A percentile compares a stretch with the other conserved stretches of the same genome.
Conservation (phyloP, 2,888 invertebrate species). For the Limenitis arthemis region DNA sequence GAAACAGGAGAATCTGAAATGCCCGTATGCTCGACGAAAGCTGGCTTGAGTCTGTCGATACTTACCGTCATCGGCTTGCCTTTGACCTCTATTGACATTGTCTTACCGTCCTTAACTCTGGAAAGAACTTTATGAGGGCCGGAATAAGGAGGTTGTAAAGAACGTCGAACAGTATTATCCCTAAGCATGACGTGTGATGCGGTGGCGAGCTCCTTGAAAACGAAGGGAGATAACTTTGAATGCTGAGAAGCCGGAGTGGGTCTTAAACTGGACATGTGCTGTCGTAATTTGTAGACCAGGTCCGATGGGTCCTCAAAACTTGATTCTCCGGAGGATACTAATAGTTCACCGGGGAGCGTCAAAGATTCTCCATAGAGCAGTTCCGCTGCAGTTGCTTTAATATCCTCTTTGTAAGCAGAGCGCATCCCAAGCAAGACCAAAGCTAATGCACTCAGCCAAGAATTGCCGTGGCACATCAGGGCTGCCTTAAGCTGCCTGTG, state of each 20-base stretch:
- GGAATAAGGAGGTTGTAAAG: constrained; percentile 10
- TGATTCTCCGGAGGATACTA: neutral
- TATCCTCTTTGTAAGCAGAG: constrained; percentile 20
- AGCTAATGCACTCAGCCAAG: constrained; percentile 17
- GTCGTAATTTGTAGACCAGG: neutral
- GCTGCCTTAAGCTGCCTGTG: constrained; percentile 27
- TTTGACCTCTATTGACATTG: constrained; percentile 8
- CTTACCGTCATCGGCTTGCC: constrained; percentile 8
- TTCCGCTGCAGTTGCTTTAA: constrained; percentile 15
- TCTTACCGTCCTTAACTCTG: constrained; percentile 9
- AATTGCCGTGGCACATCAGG: constrained; percentile 18
- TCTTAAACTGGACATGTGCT: constrained; percentile 1
- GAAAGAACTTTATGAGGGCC: constrained; percentile 7
- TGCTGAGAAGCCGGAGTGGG: neutral
- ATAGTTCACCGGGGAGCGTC: constrained; percentile 12
- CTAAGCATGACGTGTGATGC: constrained; percentile 3
- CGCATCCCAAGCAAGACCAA: constrained; percentile 24
- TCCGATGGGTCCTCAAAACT: neutral
- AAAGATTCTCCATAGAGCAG: constrained; percentile 20
- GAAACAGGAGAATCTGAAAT: neutral
- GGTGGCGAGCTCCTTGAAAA: neutral
- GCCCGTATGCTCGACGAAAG: too few species aligned
- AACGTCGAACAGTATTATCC: constrained; percentile 12
- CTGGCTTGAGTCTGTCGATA: constrained; percentile 7
- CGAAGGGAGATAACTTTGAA: neutral